phyloP scores from a whole-genome alignment of 53 echinoderm and acorn worm genomes.

The Echinarachnius parma region DNA sequence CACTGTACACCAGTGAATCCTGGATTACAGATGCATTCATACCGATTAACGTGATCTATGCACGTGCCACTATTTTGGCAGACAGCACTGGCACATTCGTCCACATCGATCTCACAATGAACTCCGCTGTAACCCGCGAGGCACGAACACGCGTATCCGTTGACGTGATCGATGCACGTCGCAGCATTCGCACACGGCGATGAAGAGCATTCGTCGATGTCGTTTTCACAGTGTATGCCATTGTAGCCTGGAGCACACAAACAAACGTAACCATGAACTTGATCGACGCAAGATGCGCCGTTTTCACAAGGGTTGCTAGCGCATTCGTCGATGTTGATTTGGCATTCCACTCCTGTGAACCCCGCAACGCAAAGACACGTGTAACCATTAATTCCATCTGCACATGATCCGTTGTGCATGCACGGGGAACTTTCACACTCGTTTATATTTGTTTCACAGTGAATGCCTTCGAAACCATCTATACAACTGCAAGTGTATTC shows the following conservation, averaged over 20 bases:
- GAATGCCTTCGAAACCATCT: constrained; percentile 28
- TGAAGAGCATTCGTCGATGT: constrained; percentile 59
- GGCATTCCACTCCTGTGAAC: constrained; percentile 44
- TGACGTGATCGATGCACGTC: constrained; percentile 39
- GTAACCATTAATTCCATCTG: constrained; percentile 52
- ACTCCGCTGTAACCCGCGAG: constrained; percentile 40
- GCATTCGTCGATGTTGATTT: constrained; percentile 59
- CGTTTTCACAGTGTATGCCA: constrained; percentile 43
- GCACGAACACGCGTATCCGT: constrained; percentile 57
- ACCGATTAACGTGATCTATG: constrained; percentile 26
- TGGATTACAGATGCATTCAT: constrained; percentile 44
- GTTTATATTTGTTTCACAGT: constrained; percentile 42
- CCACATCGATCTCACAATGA: constrained; percentile 45
- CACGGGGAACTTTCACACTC: constrained; percentile 50
- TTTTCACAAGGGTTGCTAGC: constrained; percentile 45
- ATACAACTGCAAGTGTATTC: constrained; percentile 24
- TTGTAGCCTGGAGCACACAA: constrained; percentile 44
- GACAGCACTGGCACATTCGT: constrained; percentile 43
- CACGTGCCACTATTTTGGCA: constrained; percentile 66
- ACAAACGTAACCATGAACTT: constrained; percentile 39
- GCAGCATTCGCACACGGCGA: constrained; percentile 54
- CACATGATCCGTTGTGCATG: constrained; percentile 50
- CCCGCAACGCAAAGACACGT: constrained; percentile 46
- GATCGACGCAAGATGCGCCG: constrained; percentile 40
- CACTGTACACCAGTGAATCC: constrained; percentile 55